Evolutionary conservation across 2,797 vertebrate species (phyloP).

Genomic region (Acanthis flammea): DNA sequence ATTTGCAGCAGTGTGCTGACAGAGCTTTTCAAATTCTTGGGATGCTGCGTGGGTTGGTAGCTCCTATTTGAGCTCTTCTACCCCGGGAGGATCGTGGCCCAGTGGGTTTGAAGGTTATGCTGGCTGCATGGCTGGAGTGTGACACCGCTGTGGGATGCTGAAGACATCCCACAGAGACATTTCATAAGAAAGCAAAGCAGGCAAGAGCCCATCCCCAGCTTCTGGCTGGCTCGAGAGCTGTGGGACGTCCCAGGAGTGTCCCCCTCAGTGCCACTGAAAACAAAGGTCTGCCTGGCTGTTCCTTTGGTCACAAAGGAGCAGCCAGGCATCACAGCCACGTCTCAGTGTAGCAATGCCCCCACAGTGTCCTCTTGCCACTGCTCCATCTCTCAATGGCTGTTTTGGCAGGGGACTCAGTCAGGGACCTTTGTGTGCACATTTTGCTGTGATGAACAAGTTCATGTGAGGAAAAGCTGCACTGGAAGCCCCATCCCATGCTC

Average conservation of each 20-base stretch:
- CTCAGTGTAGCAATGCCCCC: fast-evolving
- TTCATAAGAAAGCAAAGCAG: background rate
- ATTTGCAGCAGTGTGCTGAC: background rate
- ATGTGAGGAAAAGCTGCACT: background rate
- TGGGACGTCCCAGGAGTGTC: background rate
- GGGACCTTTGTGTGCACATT: background rate
- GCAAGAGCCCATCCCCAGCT: background rate
- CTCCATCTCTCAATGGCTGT: fast-evolving
- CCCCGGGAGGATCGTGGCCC: background rate
- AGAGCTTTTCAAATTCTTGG: background rate
- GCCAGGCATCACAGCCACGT: fast-evolving
- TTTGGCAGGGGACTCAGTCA: fast-evolving
- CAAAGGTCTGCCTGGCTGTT: background rate
- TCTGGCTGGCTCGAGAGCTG: fast-evolving
- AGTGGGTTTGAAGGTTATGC: background rate
- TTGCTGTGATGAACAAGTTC: background rate
- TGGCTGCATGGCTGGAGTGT: fast-evolving
- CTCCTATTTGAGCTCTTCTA: background rate
- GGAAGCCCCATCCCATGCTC: background rate
- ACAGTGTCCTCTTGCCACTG: background rate
- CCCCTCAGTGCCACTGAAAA: fast-evolving
- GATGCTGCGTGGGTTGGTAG: background rate
- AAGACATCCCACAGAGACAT: background rate
- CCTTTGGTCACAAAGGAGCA: fast-evolving
- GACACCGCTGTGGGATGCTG: background rate